Evolutionary conservation across 2,888 invertebrate species (phyloP).

Genomic region (Habroteleia sp.): DNA sequence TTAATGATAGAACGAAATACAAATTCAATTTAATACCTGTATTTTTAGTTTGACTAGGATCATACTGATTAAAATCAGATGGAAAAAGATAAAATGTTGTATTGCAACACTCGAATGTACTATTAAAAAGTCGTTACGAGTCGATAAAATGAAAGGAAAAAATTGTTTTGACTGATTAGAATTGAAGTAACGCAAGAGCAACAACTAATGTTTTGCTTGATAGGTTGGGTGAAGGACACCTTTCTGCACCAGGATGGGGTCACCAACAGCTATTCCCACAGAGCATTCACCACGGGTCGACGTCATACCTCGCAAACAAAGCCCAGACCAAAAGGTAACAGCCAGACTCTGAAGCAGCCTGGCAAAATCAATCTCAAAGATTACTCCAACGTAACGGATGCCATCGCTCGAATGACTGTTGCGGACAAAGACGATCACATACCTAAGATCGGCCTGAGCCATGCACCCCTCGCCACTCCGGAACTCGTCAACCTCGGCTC

Average conservation of each 20-base stretch:
- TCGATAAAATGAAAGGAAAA: no score
- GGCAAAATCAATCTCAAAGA: conserved; percentile 95
- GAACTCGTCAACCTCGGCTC: conserved; percentile 89
- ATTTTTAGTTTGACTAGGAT: no score
- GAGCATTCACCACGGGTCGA: conserved; percentile 88
- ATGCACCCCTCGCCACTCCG: conserved; percentile 89
- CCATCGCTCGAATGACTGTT: conserved; percentile 86
- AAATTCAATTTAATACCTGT: no score
- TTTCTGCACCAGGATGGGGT: conserved; percentile 80
- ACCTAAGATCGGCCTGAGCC: conserved; percentile 81
- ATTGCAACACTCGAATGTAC: no score
- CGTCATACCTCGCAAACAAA: conserved; percentile 84
- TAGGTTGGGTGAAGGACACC: conserved; percentile 83
- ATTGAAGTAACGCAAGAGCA: no score
- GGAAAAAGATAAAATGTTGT: no score
- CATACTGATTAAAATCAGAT: no score
- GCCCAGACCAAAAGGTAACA: conserved; percentile 86
- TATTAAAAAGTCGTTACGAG: no score
- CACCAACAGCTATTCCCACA: conserved; percentile 86
- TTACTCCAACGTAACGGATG: conserved; percentile 93
- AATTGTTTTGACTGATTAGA: no score
- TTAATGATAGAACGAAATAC: no score
- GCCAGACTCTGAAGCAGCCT: conserved; percentile 90
- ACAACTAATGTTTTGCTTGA: no score
- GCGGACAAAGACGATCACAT: conserved; percentile 81